These are phyloP conservation scores for Diaperis boleti DNA, from an alignment of 2,888 invertebrate species.

Conservation along the genomic window DNA sequence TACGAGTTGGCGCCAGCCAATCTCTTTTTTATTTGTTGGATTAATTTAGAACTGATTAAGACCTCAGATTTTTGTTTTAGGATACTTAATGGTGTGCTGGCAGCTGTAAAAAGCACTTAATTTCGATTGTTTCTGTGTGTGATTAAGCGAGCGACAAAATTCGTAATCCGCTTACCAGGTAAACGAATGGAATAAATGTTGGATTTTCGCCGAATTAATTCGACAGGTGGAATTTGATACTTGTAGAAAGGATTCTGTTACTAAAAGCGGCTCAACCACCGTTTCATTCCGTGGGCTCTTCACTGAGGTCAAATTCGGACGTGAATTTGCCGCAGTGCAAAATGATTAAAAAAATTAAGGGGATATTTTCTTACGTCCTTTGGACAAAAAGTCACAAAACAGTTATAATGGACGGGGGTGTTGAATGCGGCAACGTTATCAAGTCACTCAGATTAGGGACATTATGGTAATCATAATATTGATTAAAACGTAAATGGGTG, in stretches of 20 bases:
- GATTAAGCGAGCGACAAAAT: conserved; percentile 48
- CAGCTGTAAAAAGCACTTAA: conserved; percentile 5
- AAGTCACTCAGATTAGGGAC: no score
- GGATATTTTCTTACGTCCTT: no score
- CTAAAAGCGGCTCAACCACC: conserved; percentile 41
- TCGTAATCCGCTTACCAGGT: conserved; percentile 44
- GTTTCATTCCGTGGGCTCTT: conserved; percentile 13
- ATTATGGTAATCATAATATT: no score
- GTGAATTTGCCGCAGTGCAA: neutral
- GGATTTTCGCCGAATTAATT: conserved; percentile 51
- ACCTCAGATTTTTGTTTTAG: conserved; percentile 32
- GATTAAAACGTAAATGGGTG: no score
- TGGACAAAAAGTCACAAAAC: no score
- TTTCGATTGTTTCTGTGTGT: conserved; percentile 41
- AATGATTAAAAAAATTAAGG: no score
- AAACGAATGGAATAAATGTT: conserved; percentile 31
- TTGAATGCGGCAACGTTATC: no score
- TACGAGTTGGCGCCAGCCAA: conserved; percentile 34
- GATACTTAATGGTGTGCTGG: conserved; percentile 13
- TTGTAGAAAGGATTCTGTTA: conserved; percentile 47
- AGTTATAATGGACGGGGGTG: no score
- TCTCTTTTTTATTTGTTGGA: conserved; percentile 28
- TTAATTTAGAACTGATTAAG: conserved; percentile 31
- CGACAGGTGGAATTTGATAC: conserved; percentile 51
- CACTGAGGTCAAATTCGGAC: conserved; percentile 11